Base-by-base conservation (phyloP, 35 echinoderm and acorn worm species). In the Apostichopus japonicus region DNA sequence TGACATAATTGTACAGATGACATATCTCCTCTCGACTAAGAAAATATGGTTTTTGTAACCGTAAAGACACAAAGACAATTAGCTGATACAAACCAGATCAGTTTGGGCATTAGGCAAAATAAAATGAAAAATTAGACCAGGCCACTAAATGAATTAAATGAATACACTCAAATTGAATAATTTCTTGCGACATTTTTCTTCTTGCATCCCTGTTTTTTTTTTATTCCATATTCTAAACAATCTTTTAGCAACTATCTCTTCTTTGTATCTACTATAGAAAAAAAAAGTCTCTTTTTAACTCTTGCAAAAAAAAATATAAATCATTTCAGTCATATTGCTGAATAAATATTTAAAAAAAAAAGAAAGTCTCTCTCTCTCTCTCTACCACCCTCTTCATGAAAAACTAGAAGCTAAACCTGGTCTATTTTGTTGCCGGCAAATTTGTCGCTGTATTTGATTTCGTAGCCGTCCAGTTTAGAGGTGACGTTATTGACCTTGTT, bases 401-500 rank as follows among this genome's bases (percentile, higher is more conserved):
- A 82, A 61, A 15, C 21, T 24, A 27, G 89, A 70, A 11, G 22
- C 88, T 90, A 96, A 57, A 96, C 92, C 2, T 82, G 92, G 59
- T 94, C 77, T 33, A 95, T 95, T 52, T 91, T 95, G 23, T 92
- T 95, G 8, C 92, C 94, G 9, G 76, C 92, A 57, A 90, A 95
- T 54, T 93, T 90, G 78, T 93, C 94, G 78, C 87, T 93, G 24
- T 86, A 91, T 22, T 87, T 93, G 14, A 95, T 93, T 72, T 95
- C 94, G 72, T 93, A 76, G 13, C 58, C 54, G 54, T 95, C 94
- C 52, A 95, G 63, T 44, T 88, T 93, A 15, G 90, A 79, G 73
- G 93, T 93, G 57, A 93, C 90, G 10, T 93, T 92, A 33, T 90
- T 75, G 22, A 62, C 51, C 79, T 94, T 94, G 77, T 91, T 78